phyloP scores from a whole-genome alignment of 2,888 invertebrate genomes.

The Acleris literana region DNA sequence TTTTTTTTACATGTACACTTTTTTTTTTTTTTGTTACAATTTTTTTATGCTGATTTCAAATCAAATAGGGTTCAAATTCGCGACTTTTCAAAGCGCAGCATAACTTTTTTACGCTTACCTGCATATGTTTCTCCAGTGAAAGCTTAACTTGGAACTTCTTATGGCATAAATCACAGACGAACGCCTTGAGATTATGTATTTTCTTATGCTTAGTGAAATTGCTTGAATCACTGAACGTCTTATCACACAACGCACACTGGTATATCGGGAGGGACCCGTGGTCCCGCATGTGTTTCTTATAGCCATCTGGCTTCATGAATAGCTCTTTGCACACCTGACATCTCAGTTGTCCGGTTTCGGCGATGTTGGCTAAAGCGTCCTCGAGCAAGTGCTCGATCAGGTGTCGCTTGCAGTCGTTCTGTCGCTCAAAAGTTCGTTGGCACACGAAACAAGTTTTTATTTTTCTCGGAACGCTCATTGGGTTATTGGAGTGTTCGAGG shows the following conservation, averaged over 20 bases:
- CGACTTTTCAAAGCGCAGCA: too few species aligned
- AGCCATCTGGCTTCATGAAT: conserved; percentile 42
- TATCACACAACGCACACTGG: conserved; percentile 61
- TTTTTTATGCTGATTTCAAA: too few species aligned
- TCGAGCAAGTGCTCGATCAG: conserved; percentile 62
- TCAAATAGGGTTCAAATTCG: too few species aligned
- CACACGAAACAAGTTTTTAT: conserved; percentile 51
- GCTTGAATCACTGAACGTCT: conserved; percentile 67
- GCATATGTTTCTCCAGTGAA: conserved; percentile 54
- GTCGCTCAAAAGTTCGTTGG: conserved; percentile 44
- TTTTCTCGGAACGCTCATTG: neutral
- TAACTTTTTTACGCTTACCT: conserved; percentile 44
- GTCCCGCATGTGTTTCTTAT: conserved; percentile 63
- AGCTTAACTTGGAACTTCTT: conserved; percentile 59
- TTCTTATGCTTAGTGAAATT: conserved; percentile 75
- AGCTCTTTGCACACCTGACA: conserved; percentile 55
- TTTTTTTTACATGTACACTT: too few species aligned
- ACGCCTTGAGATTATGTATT: conserved; percentile 55
- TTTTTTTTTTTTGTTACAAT: too few species aligned
- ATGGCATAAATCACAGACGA: conserved; percentile 58
- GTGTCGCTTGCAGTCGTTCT: conserved; percentile 60
- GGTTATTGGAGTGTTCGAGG: neutral
- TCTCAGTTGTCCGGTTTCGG: neutral
- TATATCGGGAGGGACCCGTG: conserved; percentile 63
- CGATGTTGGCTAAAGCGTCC: conserved; percentile 49